phyloP scores from a whole-genome alignment of 2,888 invertebrate genomes.

The Empis stercorea region DNA sequence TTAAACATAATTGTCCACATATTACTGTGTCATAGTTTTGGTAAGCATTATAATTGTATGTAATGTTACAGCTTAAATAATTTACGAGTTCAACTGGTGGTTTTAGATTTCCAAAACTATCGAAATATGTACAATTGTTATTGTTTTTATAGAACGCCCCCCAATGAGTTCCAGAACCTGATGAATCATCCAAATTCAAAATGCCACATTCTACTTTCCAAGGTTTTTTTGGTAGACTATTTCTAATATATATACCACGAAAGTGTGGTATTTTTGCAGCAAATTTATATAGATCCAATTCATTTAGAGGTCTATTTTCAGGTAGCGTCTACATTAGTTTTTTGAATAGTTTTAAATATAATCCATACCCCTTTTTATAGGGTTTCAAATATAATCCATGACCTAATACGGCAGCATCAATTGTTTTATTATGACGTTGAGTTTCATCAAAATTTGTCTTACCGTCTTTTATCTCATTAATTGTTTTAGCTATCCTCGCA shows the following conservation, averaged over 20 bases:
- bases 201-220: neutral
- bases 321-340: neutral
- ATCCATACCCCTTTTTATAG: constrained; percentile 11
- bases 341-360: neutral
- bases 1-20: constrained; percentile 22
- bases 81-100: constrained; percentile 19
- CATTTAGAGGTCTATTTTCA: neutral
- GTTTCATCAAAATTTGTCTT: constrained; percentile 20
- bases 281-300: neutral
- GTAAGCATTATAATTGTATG: constrained; percentile 18
- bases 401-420: constrained; percentile 23
- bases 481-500: neutral
- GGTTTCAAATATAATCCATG: constrained; percentile 20
- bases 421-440: constrained; percentile 21
- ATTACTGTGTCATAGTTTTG: constrained; percentile 16
- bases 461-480: constrained; percentile 13
- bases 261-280: neutral
- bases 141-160: constrained; percentile 22
- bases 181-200: constrained; percentile 16
- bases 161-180: constrained; percentile 24
- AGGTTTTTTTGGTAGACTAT: neutral
- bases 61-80: constrained; percentile 13
- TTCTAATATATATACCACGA: neutral
- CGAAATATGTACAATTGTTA: constrained; percentile 21
- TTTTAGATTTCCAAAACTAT: constrained; percentile 24